A percentile compares a stretch with the other conserved stretches of the same genome.
phyloP scores from a whole-genome alignment of 2,797 vertebrate genomes.

The Lepilemur ruficaudatus region DNA sequence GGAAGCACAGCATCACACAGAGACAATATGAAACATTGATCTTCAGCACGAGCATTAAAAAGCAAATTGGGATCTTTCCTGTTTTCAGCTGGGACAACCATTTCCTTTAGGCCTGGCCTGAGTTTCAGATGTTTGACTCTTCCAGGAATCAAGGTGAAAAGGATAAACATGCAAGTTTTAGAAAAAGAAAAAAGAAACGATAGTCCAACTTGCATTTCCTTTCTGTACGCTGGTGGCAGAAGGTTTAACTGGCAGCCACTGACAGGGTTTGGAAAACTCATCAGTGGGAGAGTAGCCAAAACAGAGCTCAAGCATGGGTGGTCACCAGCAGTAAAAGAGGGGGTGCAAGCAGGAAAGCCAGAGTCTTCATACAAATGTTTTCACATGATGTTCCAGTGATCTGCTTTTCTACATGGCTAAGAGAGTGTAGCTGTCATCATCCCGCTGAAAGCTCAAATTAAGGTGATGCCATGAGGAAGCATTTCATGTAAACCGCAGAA shows the following conservation, averaged over 20 bases:
- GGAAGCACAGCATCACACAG: not conserved
- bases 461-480: conserved; percentile 70
- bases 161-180: conserved; percentile 85
- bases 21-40: conserved; percentile 2
- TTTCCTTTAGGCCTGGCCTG: conserved; percentile 89
- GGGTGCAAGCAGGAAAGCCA: conserved; percentile 63
- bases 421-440: conserved; percentile 75
- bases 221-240: not conserved
- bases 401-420: conserved; percentile 73
- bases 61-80: conserved; percentile 76
- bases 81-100: conserved; percentile 88
- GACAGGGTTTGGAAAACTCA: conserved; percentile 91
- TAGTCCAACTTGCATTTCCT: not conserved
- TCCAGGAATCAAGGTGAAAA: conserved; percentile 89
- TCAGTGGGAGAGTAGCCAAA: conserved; percentile 82
- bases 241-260: conserved; percentile 75
- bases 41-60: conserved; percentile 36
- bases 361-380: conserved; percentile 81
- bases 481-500: conserved; percentile 78
- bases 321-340: conserved; percentile 79
- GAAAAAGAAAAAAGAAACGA: not conserved
- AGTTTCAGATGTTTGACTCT: conserved; percentile 85
- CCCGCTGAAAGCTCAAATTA: conserved; percentile 82
- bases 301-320: conserved; percentile 86
- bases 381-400: conserved; percentile 84